Base-by-base conservation (phyloP, 2,113 vertebrate species). In the Silurus asotus region DNA sequence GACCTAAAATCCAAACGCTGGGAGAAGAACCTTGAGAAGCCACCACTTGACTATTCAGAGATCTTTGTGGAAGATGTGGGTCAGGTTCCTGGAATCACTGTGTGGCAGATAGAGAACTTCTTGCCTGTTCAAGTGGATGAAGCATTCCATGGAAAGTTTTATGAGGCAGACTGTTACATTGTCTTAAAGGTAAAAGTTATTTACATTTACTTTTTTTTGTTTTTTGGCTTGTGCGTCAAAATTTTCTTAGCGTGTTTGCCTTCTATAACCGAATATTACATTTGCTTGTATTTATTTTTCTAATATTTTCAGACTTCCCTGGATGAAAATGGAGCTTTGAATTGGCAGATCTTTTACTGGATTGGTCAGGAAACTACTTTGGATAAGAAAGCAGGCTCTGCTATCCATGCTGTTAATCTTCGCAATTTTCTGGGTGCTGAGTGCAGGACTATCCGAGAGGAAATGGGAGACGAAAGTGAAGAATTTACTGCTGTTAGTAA, bases 31-130 rank as follows among this genome's bases (percentile, higher is more conserved):
- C 92, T 99, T 87, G 97, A 99, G 94, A 99, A 99, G 87, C 97
- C 98, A 0, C 96, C 95, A 0, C 93, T 99, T 56, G 96, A 99
- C 92, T 99, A 99, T 89, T 99, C 98, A 0, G 97, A 99, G 94
- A 97, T 98, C 95, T 99, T 97, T 90, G 90, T 95, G 0, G 98
- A 99, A 76, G 98, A 98, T 0, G 96, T 95, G 82, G 98, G 98
- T 2, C 97, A 98, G 92, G 90, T 99, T 84, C 98, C 98, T 0
- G 97, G 97, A 4, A 62, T 99, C 72, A 91, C 94, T 0, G 93
- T 98, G 89, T 99, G 97, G 97, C 98, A 99, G 94, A 99, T 99
- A 0, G 98, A 99, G 93, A 99, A 99, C 91, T 99, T 99, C 0
- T 87, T 99, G 84, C 98, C 98, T 0, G 91, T 94, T 0, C 92